These are phyloP conservation scores for Phymanthus crucifer DNA, from an alignment of 92 coral and sea anemone genomes.

Conservation along the genomic window DNA sequence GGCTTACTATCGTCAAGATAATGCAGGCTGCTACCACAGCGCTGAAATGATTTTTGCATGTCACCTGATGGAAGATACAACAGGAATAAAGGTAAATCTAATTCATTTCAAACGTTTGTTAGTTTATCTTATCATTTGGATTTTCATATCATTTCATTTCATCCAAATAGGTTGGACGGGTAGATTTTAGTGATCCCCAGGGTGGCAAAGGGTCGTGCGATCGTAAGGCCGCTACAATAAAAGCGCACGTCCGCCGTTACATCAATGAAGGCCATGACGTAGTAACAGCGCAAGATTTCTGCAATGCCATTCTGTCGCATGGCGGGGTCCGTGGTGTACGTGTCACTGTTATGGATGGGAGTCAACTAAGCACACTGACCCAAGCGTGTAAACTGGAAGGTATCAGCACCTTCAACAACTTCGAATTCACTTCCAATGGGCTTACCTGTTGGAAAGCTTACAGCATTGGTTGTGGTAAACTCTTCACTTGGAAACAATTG, in stretches of 20 bases:
- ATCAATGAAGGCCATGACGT: constrained; percentile 1
- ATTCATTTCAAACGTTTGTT: constrained; percentile 9
- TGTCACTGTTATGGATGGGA: constrained; percentile 1
- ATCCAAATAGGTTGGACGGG: neutral
- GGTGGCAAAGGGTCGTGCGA: too few species aligned
- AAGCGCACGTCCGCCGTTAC: neutral
- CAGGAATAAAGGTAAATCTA: constrained; percentile 36
- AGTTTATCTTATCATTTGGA: neutral
- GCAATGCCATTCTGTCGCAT: neutral
- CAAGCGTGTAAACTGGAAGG: neutral
- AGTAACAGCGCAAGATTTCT: neutral
- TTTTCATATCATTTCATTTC: neutral
- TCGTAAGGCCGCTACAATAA: neutral
- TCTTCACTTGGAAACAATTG: constrained; percentile 5
- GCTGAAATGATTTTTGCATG: constrained; percentile 19
- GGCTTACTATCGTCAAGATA: constrained; percentile 25
- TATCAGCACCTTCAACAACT: constrained; percentile 3
- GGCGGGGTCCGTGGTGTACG: neutral
- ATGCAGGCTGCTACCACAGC: constrained; percentile 38
- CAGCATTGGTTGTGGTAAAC: constrained; percentile 3
- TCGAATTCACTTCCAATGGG: neutral
- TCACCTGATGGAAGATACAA: constrained; percentile 18
- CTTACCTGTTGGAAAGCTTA: constrained; percentile 1
- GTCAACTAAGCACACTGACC: neutral
- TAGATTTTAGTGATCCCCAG: too few species aligned